phyloP scores from a whole-genome alignment of 2,888 invertebrate genomes.

The Thymelicus lineola region DNA sequence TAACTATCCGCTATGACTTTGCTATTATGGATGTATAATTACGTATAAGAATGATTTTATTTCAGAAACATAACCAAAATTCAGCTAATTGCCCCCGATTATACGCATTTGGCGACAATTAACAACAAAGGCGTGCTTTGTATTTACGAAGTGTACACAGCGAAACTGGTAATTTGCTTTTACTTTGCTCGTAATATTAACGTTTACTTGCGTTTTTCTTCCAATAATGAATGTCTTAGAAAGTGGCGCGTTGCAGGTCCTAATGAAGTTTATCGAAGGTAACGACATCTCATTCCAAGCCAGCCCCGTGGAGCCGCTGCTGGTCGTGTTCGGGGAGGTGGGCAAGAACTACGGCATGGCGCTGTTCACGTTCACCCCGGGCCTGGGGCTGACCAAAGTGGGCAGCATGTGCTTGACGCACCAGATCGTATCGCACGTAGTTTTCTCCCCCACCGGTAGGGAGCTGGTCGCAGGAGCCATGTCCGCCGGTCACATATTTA shows the following conservation, averaged over 20 bases:
- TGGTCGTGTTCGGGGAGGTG: slow-evolving; percentile 65
- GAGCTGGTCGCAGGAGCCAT: slow-evolving; percentile 70
- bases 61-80: slow-evolving; percentile 66
- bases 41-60: slow-evolving; percentile 13
- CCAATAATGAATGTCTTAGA: background rate
- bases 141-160: slow-evolving; percentile 61
- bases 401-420: slow-evolving; percentile 67
- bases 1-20: too few species aligned
- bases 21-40: too few species aligned
- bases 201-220: too few species aligned
- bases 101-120: slow-evolving; percentile 60
- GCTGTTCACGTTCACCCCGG: slow-evolving; percentile 49
- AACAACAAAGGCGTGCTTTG: slow-evolving; percentile 61
- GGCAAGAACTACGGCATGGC: slow-evolving; percentile 65
- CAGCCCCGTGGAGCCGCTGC: slow-evolving; percentile 67
- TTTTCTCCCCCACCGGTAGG: slow-evolving; percentile 67
- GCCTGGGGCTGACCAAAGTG: slow-evolving; percentile 44
- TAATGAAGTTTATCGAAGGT: slow-evolving; percentile 60
- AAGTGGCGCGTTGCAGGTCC: slow-evolving; percentile 51
- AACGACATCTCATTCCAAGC: slow-evolving; percentile 63
- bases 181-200: too few species aligned
- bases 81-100: slow-evolving; percentile 70
- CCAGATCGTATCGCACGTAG: slow-evolving; percentile 69
- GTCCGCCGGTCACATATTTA: slow-evolving; percentile 76
- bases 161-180: slow-evolving; percentile 58